Conservation (phyloP, 2,113 vertebrate species). For the Poeciliopsis occidentalis region DNA sequence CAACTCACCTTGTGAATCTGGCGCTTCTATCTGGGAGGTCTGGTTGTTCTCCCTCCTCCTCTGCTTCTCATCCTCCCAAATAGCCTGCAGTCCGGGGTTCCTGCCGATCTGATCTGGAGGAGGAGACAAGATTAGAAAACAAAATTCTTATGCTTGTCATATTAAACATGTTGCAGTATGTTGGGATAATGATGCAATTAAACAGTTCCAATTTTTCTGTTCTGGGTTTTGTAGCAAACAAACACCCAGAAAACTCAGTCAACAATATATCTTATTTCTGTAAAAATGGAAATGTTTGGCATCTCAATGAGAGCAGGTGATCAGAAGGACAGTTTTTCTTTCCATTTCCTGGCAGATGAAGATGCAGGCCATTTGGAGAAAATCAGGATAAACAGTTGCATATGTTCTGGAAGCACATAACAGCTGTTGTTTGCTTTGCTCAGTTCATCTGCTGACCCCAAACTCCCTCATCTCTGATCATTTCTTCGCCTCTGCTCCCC, state of each 20-base stretch:
- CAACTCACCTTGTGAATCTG: constrained; percentile 90
- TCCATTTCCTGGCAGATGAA: background rate
- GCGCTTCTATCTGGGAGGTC: constrained; percentile 87
- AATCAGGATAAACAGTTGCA: constrained; percentile 2
- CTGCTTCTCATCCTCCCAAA: constrained; percentile 99
- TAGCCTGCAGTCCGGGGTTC: constrained; percentile 94
- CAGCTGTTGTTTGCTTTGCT: constrained; percentile 15
- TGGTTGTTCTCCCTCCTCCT: constrained; percentile 88
- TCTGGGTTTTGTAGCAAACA: too few species aligned
- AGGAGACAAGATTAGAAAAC: constrained; percentile 31
- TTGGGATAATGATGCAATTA: too few species aligned
- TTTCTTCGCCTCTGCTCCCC: constrained; percentile 13
- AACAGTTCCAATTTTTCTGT: too few species aligned
- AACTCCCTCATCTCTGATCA: background rate
- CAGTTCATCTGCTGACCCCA: background rate
- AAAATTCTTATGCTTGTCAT: background rate
- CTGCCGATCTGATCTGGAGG: constrained; percentile 90
- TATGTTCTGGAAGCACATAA: background rate
- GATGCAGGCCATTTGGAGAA: background rate
- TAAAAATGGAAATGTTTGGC: background rate
- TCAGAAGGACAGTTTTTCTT: background rate
- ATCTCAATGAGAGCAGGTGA: background rate
- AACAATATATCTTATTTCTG: too few species aligned
- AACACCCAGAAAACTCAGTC: too few species aligned
- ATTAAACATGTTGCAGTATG: background rate